These are phyloP conservation scores for Eulithis prunata DNA, from an alignment of 2,888 invertebrate species.

Conservation along the genomic window DNA sequence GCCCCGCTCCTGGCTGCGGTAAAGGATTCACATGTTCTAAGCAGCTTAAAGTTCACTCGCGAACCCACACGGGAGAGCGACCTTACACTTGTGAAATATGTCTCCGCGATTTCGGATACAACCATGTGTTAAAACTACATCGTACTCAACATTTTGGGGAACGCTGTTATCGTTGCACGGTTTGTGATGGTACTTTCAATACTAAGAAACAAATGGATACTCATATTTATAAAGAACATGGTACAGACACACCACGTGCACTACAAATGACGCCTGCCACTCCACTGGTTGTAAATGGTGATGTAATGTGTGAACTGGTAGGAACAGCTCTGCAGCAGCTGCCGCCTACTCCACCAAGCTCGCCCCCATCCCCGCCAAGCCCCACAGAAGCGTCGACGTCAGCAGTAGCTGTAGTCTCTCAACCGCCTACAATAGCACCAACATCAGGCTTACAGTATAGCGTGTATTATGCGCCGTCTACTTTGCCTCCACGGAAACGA, in stretches of 20 bases:
- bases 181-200: constrained; percentile 95
- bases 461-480: constrained; percentile 66
- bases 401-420: constrained; percentile 38
- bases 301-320: constrained; percentile 75
- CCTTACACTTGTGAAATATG: constrained; percentile 96
- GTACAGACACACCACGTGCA: constrained; percentile 79
- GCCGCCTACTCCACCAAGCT: constrained; percentile 85
- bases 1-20: constrained; percentile 91
- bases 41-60: constrained; percentile 95
- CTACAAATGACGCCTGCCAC: constrained; percentile 62
- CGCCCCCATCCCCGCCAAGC: constrained; percentile 79
- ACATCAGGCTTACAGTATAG: constrained; percentile 65
- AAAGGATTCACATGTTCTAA: constrained; percentile 97
- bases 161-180: constrained; percentile 96
- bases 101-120: constrained; percentile 95
- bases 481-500: constrained; percentile 91
- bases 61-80: constrained; percentile 95
- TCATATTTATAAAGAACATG: constrained; percentile 87
- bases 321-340: constrained; percentile 78
- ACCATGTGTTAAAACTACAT: constrained; percentile 95
- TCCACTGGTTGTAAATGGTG: constrained; percentile 63
- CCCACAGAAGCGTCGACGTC: constrained; percentile 65
- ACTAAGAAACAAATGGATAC: constrained; percentile 96
- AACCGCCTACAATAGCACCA: constrained; percentile 67
- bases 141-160: constrained; percentile 96